Conservation (phyloP, 2,797 vertebrate genomes). For the Stomatorhinus walkeri region DNA sequence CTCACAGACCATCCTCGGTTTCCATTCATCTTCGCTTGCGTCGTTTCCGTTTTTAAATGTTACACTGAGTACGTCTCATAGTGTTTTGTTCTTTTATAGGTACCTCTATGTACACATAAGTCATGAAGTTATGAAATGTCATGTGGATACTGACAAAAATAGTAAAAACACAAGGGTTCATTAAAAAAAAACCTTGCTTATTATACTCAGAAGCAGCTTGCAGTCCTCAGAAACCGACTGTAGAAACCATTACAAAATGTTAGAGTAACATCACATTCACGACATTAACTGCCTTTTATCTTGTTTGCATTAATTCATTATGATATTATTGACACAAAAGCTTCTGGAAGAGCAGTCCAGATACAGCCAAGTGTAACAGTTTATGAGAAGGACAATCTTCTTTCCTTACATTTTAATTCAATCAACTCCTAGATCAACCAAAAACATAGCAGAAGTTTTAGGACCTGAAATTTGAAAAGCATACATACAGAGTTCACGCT, state of each 20-base stretch:
- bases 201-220: not conserved
- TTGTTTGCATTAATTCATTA: not conserved
- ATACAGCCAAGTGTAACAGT: not conserved
- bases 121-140: not conserved
- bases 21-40: not conserved
- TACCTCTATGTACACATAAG: constrained; percentile 11
- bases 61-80: not conserved
- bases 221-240: not conserved
- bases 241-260: constrained; percentile 27
- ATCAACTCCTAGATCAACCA: not conserved
- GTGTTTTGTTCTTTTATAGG: not conserved
- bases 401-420: not conserved
- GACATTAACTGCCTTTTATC: constrained; percentile 36
- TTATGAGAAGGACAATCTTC: not conserved
- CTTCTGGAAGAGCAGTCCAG: not conserved
- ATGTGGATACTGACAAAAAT: not conserved
- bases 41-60: not conserved
- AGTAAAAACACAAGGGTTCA: constrained; percentile 8
- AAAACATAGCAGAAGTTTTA: not conserved
- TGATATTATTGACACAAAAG: not conserved
- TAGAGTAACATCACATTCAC: constrained; percentile 31
- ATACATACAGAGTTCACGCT: not conserved
- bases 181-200: constrained; percentile 10
- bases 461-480: not conserved
- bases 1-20: not conserved